Conservation (phyloP, 2,888 invertebrate genomes). For the Thera obeliscata region DNA sequence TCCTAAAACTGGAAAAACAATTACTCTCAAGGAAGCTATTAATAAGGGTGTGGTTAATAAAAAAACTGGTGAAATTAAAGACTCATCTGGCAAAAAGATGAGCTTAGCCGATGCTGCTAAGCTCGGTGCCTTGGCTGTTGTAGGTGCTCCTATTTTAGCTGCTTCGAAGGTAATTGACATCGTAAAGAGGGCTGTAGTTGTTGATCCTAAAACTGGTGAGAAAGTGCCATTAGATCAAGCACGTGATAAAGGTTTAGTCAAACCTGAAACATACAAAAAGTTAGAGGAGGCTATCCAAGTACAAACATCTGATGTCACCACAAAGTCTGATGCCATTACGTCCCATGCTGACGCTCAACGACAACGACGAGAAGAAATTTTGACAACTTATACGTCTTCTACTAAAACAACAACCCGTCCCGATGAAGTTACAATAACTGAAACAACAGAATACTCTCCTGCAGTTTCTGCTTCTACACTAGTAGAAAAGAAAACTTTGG, state of each 20-base stretch:
- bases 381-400: constrained; percentile 28
- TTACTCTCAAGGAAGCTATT: constrained; percentile 91
- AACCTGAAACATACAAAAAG: constrained; percentile 64
- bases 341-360: constrained; percentile 25
- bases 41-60: constrained; percentile 90
- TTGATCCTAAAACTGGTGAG: constrained; percentile 90
- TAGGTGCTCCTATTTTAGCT: constrained; percentile 90
- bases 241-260: constrained; percentile 87
- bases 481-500: constrained; percentile 49
- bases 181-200: constrained; percentile 84
- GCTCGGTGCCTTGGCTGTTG: constrained; percentile 89
- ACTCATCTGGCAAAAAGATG: constrained; percentile 87
- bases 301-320: constrained; percentile 34
- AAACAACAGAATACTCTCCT: constrained; percentile 53
- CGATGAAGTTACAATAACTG: constrained; percentile 28
- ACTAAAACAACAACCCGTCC: constrained; percentile 27
- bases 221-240: constrained; percentile 90
- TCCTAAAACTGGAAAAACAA: constrained; percentile 87
- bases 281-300: constrained; percentile 47
- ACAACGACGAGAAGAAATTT: constrained; percentile 34
- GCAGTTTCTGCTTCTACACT: constrained; percentile 49
- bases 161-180: constrained; percentile 87
- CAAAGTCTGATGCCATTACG: constrained; percentile 29
- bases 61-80: constrained; percentile 87
- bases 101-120: constrained; percentile 90